phyloP scores from a whole-genome alignment of 37 sponge, comb jelly and placozoan species.

The Diacarnus erythraeanus region DNA sequence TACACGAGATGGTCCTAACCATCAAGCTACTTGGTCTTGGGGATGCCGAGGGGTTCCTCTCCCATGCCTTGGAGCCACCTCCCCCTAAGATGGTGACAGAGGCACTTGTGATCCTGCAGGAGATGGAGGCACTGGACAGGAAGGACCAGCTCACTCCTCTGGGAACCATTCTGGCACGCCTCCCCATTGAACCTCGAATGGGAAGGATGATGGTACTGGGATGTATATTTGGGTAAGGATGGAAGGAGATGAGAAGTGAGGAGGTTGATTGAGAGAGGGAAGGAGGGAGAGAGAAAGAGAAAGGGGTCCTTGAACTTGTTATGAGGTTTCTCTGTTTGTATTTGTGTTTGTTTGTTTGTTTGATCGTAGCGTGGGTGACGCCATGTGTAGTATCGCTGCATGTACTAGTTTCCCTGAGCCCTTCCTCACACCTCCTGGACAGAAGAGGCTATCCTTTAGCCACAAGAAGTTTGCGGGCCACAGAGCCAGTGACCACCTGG shows the following conservation, averaged over 20 bases:
- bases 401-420: conserved; percentile 82
- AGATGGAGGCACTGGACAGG: conserved; percentile 68
- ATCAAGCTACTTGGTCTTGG: conserved; percentile 80
- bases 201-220: conserved; percentile 61
- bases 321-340: not conserved
- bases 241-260: too few species aligned
- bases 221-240: conserved; percentile 48
- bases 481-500: conserved; percentile 82
- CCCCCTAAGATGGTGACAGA: conserved; percentile 46
- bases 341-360: not conserved
- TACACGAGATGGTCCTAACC: conserved; percentile 71
- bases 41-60: conserved; percentile 54
- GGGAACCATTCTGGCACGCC: conserved; percentile 66
- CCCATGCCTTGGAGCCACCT: conserved; percentile 66
- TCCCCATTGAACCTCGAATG: conserved; percentile 78
- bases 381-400: conserved; percentile 79
- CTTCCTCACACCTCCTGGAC: conserved; percentile 51
- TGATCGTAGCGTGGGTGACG: conserved; percentile 69
- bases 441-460: conserved; percentile 57
- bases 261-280: too few species aligned
- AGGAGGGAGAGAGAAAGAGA: too few species aligned
- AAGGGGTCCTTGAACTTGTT: too few species aligned
- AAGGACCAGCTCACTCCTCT: conserved; percentile 58
- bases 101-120: conserved; percentile 65
- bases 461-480: conserved; percentile 80